Evolutionary conservation across 2,888 invertebrate genomes (phyloP).

Genomic region (Teinopalpus imperialis): DNA sequence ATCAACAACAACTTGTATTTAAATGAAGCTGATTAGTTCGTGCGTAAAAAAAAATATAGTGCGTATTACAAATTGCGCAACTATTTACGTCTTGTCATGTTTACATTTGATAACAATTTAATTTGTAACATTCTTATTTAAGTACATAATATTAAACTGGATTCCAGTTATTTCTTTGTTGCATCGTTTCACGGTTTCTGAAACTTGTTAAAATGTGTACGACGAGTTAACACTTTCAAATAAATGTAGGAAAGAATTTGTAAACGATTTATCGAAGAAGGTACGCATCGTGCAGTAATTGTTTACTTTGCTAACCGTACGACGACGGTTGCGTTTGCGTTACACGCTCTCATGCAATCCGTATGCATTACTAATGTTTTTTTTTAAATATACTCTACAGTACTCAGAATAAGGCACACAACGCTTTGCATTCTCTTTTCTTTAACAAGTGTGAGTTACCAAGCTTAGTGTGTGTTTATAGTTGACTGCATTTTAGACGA

Average conservation of each 20-base stretch:
- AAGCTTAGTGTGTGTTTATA: constrained; percentile 63
- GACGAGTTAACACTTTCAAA: constrained; percentile 26
- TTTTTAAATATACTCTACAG: constrained; percentile 42
- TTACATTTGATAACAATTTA: constrained; percentile 19
- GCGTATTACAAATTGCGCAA: constrained; percentile 44
- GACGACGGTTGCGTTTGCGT: constrained; percentile 68
- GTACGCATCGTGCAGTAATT: constrained; percentile 66
- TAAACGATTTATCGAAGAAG: constrained; percentile 59
- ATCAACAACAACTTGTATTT: constrained; percentile 60
- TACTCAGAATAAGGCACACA: constrained; percentile 44
- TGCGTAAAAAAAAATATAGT: constrained; percentile 39
- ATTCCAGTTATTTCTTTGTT: constrained; percentile 10
- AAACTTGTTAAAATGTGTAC: constrained; percentile 11
- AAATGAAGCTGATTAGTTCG: constrained; percentile 35
- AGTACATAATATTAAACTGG: constrained; percentile 2
- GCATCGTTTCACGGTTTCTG: not conserved
- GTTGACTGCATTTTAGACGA: constrained; percentile 73
- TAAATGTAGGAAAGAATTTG: constrained; percentile 43
- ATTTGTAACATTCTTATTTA: not conserved
- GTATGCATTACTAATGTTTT: constrained; percentile 43
- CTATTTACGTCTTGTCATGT: constrained; percentile 31
- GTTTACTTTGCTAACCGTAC: constrained; percentile 67
- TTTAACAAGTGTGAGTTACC: constrained; percentile 54
- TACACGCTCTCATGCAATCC: constrained; percentile 56
- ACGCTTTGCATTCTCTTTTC: constrained; percentile 36